A percentile compares a stretch with the other conserved stretches of the same genome.
phyloP scores from a whole-genome alignment of 2,797 vertebrate genomes.

The Glossophaga mutica region DNA sequence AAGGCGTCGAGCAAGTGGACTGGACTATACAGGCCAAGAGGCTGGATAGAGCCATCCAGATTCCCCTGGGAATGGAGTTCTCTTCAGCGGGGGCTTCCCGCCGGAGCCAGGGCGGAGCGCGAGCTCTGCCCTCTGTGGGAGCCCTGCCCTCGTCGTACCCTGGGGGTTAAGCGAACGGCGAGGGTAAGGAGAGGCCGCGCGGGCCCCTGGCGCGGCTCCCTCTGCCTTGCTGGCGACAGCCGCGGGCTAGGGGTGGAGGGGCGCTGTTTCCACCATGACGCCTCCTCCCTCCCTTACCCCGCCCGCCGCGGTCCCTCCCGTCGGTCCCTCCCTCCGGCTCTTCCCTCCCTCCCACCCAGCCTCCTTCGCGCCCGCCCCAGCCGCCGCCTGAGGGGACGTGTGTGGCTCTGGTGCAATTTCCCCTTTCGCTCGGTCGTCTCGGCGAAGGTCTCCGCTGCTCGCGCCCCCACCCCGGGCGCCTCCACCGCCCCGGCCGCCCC shows the following conservation, averaged over 20 bases:
- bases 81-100: not conserved
- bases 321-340: conserved; percentile 70
- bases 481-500: not conserved
- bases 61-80: not conserved
- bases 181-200: conserved; percentile 25
- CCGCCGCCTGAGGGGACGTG: conserved; percentile 65
- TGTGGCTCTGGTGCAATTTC: conserved; percentile 58
- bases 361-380: conserved; percentile 68
- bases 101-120: not conserved
- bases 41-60: not conserved
- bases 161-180: not conserved
- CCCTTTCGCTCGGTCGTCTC: conserved; percentile 46
- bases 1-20: not conserved
- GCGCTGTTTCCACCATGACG: conserved; percentile 68
- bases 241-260: conserved; percentile 62
- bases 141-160: not conserved
- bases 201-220: conserved; percentile 58
- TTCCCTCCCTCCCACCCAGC: conserved; percentile 69
- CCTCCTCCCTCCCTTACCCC: conserved; percentile 36
- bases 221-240: conserved; percentile 67
- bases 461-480: conserved; percentile 9
- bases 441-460: conserved; percentile 11
- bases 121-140: not conserved
- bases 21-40: not conserved
- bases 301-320: conserved; percentile 60